Evolutionary conservation across 2,797 vertebrate genomes (phyloP).

Genomic region (Enteromius fasciolatus): DNA sequence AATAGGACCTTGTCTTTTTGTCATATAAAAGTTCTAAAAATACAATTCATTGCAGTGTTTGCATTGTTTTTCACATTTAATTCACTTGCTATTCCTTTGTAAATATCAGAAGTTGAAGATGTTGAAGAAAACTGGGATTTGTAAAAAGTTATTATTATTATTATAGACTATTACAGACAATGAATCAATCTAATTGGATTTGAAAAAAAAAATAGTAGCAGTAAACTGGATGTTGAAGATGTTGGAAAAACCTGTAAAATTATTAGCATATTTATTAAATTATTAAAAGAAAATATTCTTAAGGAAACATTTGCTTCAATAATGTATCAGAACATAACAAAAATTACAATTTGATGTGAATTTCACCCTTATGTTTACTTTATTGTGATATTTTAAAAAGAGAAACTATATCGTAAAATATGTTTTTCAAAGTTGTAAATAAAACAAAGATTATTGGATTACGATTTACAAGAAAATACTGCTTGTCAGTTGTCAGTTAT

Average conservation of each 20-base stretch:
- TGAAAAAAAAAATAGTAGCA: not conserved
- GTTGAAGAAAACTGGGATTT: too few species aligned
- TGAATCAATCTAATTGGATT: not conserved
- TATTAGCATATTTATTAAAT: too few species aligned
- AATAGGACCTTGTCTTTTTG: not conserved
- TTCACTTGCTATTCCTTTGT: too few species aligned
- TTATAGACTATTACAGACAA: not conserved
- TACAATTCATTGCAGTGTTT: too few species aligned
- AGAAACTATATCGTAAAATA: not conserved
- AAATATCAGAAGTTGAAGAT: too few species aligned
- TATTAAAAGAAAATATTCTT: not conserved
- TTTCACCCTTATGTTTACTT: too few species aligned
- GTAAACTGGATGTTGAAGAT: not conserved
- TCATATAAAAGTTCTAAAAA: too few species aligned
- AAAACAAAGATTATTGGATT: not conserved
- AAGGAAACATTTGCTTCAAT: too few species aligned
- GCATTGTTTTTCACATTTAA: too few species aligned
- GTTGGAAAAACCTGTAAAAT: too few species aligned
- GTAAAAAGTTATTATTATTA: too few species aligned
- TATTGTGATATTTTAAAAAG: not conserved
- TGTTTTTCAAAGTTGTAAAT: not conserved
- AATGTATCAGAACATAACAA: not conserved
- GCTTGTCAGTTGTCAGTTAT: not conserved
- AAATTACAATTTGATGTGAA: not conserved
- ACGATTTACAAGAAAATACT: not conserved